Conservation (phyloP, 2,113 vertebrate species). For the Malaclemys terrapin region DNA sequence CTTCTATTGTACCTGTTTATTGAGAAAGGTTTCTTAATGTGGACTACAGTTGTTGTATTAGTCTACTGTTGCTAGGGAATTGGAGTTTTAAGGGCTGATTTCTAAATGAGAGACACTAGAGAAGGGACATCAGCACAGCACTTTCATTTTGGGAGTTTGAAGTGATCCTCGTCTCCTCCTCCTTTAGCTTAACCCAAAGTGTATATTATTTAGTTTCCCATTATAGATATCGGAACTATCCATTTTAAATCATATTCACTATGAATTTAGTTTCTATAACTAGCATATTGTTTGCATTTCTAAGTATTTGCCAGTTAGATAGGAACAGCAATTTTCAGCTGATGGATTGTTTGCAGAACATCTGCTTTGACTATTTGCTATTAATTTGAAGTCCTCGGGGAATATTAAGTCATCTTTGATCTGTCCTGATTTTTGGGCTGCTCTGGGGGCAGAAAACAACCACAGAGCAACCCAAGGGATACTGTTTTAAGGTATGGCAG, state of each 20-base stretch:
- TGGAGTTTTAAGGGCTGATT: accelerated
- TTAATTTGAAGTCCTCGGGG: neutral
- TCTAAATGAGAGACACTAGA: neutral
- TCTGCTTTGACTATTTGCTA: neutral
- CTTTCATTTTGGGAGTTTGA: neutral
- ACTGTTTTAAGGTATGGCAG: neutral
- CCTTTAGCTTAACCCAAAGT: neutral
- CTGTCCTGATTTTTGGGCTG: neutral
- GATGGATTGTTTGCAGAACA: accelerated
- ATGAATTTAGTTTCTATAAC: neutral
- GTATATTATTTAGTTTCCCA: neutral
- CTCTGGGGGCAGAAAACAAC: neutral
- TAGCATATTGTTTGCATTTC: neutral
- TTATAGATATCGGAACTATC: neutral
- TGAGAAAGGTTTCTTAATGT: neutral
- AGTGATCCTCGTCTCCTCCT: neutral
- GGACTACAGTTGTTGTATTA: neutral
- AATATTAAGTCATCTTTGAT: neutral
- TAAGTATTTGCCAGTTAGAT: neutral
- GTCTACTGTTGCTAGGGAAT: neutral
- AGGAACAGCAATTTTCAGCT: neutral
- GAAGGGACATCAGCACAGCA: neutral
- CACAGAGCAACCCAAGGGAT: neutral
- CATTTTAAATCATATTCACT: accelerated
- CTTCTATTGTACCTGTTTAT: neutral